phyloP scores from a whole-genome alignment of 2,113 vertebrate species.

The Sylvietta virens region DNA sequence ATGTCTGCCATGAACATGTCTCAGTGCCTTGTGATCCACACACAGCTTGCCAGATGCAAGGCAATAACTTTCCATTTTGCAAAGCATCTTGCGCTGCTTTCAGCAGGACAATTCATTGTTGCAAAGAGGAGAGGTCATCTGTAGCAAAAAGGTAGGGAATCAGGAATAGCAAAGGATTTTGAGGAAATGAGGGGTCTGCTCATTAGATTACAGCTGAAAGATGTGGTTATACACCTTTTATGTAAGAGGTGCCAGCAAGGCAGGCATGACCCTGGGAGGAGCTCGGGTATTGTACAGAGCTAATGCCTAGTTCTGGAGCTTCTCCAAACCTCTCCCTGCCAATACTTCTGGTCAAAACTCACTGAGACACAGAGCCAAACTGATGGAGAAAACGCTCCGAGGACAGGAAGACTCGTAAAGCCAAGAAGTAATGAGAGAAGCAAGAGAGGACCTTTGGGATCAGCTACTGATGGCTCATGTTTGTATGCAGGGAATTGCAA shows the following conservation, averaged over 20 bases:
- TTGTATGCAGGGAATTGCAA: not conserved
- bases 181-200: not conserved
- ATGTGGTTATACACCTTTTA: not conserved
- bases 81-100: not conserved
- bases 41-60: not conserved
- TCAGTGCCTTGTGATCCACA: not conserved
- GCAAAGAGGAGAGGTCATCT: not conserved
- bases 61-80: not conserved
- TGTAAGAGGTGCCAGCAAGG: not conserved
- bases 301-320: not conserved
- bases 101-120: not conserved
- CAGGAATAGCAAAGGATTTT: not conserved
- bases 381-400: not conserved
- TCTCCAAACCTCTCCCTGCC: too few species aligned
- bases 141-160: not conserved
- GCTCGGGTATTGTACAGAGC: not conserved
- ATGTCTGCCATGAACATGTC: not conserved
- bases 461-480: not conserved
- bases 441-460: not conserved
- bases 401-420: not conserved
- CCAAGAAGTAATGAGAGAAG: not conserved
- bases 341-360: not conserved
- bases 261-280: not conserved
- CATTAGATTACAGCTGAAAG: not conserved
- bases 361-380: not conserved